phyloP scores from a whole-genome alignment of 2,113 vertebrate species.

The Raja brachyura region DNA sequence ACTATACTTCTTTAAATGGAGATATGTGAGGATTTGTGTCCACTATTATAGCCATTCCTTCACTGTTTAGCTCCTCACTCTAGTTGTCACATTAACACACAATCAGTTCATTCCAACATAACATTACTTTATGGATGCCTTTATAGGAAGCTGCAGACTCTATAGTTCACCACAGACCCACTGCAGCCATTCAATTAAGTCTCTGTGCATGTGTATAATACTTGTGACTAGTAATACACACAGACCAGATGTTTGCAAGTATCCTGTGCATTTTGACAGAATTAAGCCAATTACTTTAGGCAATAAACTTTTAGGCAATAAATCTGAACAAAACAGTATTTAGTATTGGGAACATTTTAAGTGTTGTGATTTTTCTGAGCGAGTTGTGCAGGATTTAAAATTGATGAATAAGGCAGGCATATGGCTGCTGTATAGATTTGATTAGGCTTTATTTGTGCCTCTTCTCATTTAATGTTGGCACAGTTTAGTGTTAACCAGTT shows the following conservation, averaged over 20 bases:
- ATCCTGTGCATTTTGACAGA: neutral
- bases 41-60: neutral
- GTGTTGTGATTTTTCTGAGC: neutral
- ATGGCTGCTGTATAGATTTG: neutral
- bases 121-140: neutral
- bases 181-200: neutral
- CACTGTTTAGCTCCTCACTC: neutral
- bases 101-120: neutral
- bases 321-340: neutral
- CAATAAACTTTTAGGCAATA: neutral
- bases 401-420: neutral
- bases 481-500: neutral
- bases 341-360: neutral
- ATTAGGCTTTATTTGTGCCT: neutral
- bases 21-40: neutral
- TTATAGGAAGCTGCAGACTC: too few species aligned
- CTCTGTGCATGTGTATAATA: neutral
- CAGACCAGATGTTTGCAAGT: neutral
- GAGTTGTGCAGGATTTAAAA: neutral
- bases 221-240: neutral
- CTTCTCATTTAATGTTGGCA: neutral
- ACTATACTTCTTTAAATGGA: neutral
- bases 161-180: too few species aligned
- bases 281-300: constrained; percentile 2
- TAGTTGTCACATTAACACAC: neutral